Evolutionary conservation across 2,797 vertebrate species (phyloP).

Genomic region (Clarias laeviceps): DNA sequence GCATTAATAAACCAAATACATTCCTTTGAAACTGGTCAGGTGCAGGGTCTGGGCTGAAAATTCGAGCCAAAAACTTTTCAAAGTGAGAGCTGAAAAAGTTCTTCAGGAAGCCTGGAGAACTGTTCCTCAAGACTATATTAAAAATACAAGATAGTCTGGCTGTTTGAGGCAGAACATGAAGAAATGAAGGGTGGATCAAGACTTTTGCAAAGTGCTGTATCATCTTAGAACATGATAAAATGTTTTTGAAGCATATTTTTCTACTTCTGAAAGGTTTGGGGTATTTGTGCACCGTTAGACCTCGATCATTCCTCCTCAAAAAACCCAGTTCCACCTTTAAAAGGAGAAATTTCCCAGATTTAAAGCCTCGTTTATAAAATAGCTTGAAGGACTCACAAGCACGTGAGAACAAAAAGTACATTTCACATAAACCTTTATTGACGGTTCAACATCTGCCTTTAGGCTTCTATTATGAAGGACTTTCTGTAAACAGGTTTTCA

Average conservation of each 20-base stretch:
- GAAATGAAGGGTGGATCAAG: too few relatives aligned
- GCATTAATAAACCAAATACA: too few relatives aligned
- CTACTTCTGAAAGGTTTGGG: background rate
- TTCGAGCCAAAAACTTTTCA: too few relatives aligned
- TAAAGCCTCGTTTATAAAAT: background rate
- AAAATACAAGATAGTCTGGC: too few relatives aligned
- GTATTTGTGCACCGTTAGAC: background rate
- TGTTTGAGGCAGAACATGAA: too few relatives aligned
- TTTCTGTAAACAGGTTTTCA: slow-evolving; percentile 7
- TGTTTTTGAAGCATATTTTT: background rate
- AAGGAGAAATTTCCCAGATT: background rate
- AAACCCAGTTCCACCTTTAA: background rate
- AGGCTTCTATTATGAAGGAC: background rate
- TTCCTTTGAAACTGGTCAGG: too few relatives aligned
- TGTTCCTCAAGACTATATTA: too few relatives aligned
- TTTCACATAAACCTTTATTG: background rate
- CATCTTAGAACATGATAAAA: background rate
- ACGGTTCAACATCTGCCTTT: background rate
- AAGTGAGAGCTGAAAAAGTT: too few relatives aligned
- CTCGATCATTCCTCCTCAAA: background rate
- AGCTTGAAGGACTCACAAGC: background rate
- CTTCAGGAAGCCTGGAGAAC: too few relatives aligned
- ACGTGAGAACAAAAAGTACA: background rate
- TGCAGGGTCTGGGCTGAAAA: too few relatives aligned
- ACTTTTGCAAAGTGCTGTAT: background rate